Evolutionary conservation across 2,113 vertebrate species (phyloP).

Genomic region (Syngnathus floridae): DNA sequence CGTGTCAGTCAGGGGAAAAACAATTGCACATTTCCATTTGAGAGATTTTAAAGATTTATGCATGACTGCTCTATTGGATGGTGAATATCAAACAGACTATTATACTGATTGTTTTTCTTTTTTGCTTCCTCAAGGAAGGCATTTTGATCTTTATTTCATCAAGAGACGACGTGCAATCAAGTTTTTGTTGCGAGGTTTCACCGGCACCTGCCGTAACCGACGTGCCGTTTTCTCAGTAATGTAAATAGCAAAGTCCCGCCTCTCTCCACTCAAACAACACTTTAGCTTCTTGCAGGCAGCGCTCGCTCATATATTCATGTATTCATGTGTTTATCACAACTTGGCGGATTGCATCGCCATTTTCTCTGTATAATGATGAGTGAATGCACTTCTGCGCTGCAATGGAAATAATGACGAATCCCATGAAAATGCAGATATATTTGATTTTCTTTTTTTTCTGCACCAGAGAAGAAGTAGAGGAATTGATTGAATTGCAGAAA

Average conservation of each 20-base stretch:
- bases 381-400: slow-evolving; percentile 43
- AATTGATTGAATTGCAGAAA: slow-evolving; percentile 25
- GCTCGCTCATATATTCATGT: slow-evolving; percentile 62
- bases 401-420: slow-evolving; percentile 51
- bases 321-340: slow-evolving; percentile 68
- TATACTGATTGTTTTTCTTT: slow-evolving; percentile 64
- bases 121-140: slow-evolving; percentile 35
- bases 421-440: slow-evolving; percentile 41
- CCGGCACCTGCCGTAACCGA: slow-evolving; percentile 40
- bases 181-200: slow-evolving; percentile 34
- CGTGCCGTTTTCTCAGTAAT: slow-evolving; percentile 40
- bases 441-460: slow-evolving; percentile 13
- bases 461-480: slow-evolving; percentile 12
- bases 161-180: slow-evolving; percentile 48
- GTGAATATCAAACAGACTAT: slow-evolving; percentile 64
- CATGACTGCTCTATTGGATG: slow-evolving; percentile 32
- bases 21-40: slow-evolving; percentile 39
- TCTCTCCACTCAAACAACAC: slow-evolving; percentile 57
- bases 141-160: slow-evolving; percentile 57
- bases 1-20: slow-evolving; percentile 50
- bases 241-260: slow-evolving; percentile 53
- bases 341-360: slow-evolving; percentile 52
- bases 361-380: slow-evolving; percentile 58
- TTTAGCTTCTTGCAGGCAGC: slow-evolving; percentile 31
- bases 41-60: slow-evolving; percentile 58